Conservation (phyloP, 1,140 invertebrate genomes). For the Diprion similis region DNA sequence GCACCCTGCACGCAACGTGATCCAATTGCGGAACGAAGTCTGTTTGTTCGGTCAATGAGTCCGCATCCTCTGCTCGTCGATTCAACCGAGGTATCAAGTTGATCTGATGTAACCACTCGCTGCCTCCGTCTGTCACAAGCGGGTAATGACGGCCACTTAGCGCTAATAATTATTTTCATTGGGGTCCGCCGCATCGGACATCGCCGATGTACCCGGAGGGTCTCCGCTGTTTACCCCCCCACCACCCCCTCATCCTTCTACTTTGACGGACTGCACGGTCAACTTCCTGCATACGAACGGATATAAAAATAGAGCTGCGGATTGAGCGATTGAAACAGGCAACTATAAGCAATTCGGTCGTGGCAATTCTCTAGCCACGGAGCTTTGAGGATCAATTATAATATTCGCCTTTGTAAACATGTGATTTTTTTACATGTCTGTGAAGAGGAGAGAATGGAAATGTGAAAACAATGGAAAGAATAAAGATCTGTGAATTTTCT, state of each 20-base stretch:
- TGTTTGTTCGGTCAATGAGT: constrained; percentile 60
- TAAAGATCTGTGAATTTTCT: background rate
- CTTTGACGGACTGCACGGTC: constrained; percentile 38
- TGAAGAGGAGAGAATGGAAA: too few species aligned
- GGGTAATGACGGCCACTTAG: constrained; percentile 60
- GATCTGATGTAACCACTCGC: constrained; percentile 54
- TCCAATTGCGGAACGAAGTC: constrained; percentile 47
- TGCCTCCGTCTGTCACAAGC: constrained; percentile 52
- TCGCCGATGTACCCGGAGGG: constrained; percentile 11
- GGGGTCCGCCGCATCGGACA: constrained; percentile 37
- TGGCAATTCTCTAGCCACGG: background rate
- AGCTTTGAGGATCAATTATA: background rate
- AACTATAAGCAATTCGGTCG: background rate
- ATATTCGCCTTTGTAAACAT: too few species aligned
- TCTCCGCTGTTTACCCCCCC: background rate
- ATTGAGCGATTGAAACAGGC: background rate
- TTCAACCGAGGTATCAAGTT: constrained; percentile 33
- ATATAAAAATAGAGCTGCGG: constrained; percentile 61
- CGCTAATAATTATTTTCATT: constrained; percentile 63
- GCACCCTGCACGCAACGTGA: too few species aligned
- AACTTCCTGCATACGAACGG: constrained; percentile 59
- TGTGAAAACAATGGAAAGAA: too few species aligned
- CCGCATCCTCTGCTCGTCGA: constrained; percentile 55
- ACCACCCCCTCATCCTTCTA: constrained; percentile 38
- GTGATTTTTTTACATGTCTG: too few species aligned